Conservation (phyloP, 2,797 vertebrate genomes). For the Acanthurus lineatus region DNA sequence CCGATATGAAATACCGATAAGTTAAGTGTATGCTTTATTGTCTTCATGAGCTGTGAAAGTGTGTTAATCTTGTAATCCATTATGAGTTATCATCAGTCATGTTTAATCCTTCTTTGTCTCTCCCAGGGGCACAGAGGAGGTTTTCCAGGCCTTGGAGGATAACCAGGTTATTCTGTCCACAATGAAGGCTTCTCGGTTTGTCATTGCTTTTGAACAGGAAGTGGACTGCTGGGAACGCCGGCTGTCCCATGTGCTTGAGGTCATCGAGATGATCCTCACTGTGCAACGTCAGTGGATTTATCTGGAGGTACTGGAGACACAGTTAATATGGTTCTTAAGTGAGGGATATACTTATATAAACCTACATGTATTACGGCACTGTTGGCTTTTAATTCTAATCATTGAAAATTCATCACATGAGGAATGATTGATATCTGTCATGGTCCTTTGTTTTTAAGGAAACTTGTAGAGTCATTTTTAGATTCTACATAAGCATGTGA, state of each 20-base stretch:
- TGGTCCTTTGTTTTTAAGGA: not conserved
- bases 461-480: not conserved
- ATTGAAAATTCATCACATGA: not conserved
- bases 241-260: constrained; percentile 90
- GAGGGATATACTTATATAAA: not conserved
- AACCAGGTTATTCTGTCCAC: constrained; percentile 91
- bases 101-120: not conserved
- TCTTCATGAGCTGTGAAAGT: not conserved
- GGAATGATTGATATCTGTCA: constrained; percentile 1
- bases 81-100: not conserved
- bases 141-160: constrained; percentile 91
- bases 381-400: not conserved
- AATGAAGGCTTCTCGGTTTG: constrained; percentile 92
- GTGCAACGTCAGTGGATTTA: constrained; percentile 94
- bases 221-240: constrained; percentile 91
- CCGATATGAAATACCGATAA: too few species aligned
- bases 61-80: not conserved
- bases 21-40: not conserved
- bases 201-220: constrained; percentile 89
- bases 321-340: too few species aligned
- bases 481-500: not conserved
- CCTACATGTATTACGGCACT: not conserved
- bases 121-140: constrained; percentile 88
- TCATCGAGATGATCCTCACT: constrained; percentile 88
- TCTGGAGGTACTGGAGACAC: constrained; percentile 85